phyloP scores from a whole-genome alignment of 2,888 invertebrate genomes.

The Liopterus haemorrhoidalis region DNA sequence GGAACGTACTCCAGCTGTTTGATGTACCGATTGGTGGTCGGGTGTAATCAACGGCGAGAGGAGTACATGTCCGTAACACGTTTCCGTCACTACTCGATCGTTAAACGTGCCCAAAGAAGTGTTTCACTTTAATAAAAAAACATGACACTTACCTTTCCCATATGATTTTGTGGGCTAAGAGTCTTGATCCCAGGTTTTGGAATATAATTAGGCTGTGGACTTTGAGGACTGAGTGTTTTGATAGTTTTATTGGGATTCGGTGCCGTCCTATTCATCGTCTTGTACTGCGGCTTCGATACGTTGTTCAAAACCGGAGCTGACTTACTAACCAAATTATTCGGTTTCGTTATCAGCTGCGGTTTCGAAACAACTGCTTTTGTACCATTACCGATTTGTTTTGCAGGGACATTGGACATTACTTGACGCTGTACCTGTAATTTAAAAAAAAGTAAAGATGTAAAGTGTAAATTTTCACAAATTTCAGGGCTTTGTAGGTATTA shows the following conservation, averaged over 20 bases:
- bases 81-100: too few species aligned
- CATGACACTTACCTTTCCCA: constrained; percentile 28
- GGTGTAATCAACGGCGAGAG: too few species aligned
- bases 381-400: too few species aligned
- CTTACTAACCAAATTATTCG: neutral
- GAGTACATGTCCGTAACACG: too few species aligned
- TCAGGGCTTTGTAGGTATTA: too few species aligned
- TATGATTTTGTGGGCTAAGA: constrained; percentile 39
- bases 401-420: constrained; percentile 9
- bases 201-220: constrained; percentile 27
- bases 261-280: neutral
- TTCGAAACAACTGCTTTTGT: constrained; percentile 2
- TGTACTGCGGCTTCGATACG: neutral
- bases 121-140: too few species aligned
- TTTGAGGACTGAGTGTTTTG: constrained; percentile 38
- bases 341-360: neutral
- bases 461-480: neutral
- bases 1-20: too few species aligned
- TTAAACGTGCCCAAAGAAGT: too few species aligned
- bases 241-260: constrained; percentile 25
- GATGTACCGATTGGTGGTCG: too few species aligned
- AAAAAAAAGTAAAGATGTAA: neutral
- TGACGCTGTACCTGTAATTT: constrained; percentile 12
- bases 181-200: constrained; percentile 40
- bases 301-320: neutral